Percentiles rank a stretch among this genome's conserved stretches.
Evolutionary conservation across 1,140 invertebrate species (phyloP).

Genomic region (Rhagoletis zephyria): DNA sequence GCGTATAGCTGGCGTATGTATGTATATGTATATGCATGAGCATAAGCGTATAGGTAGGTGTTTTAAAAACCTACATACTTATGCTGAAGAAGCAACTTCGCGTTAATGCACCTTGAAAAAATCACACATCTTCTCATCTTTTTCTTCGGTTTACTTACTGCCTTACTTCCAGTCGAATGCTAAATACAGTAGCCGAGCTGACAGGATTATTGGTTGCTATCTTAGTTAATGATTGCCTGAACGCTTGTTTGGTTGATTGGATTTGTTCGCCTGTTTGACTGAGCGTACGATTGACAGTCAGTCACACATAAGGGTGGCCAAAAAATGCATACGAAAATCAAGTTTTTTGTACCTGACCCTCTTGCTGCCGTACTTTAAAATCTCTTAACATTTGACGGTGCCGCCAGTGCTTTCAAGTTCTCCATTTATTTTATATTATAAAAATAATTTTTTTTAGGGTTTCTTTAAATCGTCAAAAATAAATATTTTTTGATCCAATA

Average conservation of each 20-base stretch:
- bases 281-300: background rate
- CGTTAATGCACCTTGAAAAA: constrained; percentile 36
- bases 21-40: background rate
- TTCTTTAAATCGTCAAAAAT: too few species aligned
- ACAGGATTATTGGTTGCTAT: constrained; percentile 42
- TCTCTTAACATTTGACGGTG: too few species aligned
- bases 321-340: background rate
- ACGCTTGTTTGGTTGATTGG: background rate
- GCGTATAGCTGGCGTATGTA: background rate
- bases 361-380: too few species aligned
- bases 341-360: too few species aligned
- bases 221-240: constrained; percentile 44
- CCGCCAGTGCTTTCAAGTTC: too few species aligned
- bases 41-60: background rate
- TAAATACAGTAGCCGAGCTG: constrained; percentile 51
- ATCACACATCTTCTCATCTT: constrained; percentile 34
- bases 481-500: too few species aligned
- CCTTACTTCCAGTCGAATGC: constrained; percentile 29
- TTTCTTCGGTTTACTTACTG: constrained; percentile 20
- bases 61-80: background rate
- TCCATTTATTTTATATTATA: too few species aligned
- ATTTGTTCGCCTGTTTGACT: constrained; percentile 15
- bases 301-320: background rate
- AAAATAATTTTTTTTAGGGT: too few species aligned
- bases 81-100: background rate